These are phyloP conservation scores for Argyresthia goedartella DNA, from an alignment of 2,888 invertebrate species.

Conservation along the genomic window DNA sequence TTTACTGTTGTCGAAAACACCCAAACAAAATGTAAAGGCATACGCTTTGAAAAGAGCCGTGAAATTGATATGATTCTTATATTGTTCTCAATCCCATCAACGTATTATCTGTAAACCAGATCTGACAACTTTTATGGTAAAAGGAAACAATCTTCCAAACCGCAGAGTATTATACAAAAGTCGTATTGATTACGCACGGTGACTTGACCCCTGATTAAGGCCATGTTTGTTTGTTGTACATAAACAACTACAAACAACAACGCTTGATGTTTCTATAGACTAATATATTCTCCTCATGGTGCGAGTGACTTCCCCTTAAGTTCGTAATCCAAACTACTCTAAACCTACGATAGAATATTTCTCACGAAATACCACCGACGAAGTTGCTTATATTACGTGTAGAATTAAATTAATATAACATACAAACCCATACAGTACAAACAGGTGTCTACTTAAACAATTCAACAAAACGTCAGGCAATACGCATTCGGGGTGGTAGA, in stretches of 20 bases:
- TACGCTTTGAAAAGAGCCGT: slow-evolving; percentile 14
- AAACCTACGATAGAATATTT: slow-evolving; percentile 23
- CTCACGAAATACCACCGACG: slow-evolving; percentile 23
- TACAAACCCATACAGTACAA: not conserved
- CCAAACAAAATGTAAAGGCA: no score
- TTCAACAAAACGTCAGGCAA: no score
- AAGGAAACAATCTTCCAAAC: slow-evolving; percentile 22
- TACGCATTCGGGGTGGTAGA: no score
- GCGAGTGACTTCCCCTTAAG: no score
- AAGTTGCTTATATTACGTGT: not conserved
- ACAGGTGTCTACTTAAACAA: no score
- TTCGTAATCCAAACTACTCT: slow-evolving; percentile 30
- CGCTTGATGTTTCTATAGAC: no score
- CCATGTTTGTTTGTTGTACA: slow-evolving; percentile 9
- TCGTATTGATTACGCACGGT: slow-evolving; percentile 34
- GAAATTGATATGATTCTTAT: slow-evolving; percentile 24
- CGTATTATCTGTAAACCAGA: slow-evolving; percentile 15
- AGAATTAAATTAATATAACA: not conserved
- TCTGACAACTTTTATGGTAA: slow-evolving; percentile 30
- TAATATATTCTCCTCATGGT: no score
- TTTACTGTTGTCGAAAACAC: no score
- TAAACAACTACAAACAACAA: no score
- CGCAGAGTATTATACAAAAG: slow-evolving; percentile 30
- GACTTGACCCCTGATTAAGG: slow-evolving; percentile 25
- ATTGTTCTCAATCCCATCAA: slow-evolving; percentile 5